Conservation (phyloP, 35 echinoderm and acorn worm species). For the Holothuria glaberrima region DNA sequence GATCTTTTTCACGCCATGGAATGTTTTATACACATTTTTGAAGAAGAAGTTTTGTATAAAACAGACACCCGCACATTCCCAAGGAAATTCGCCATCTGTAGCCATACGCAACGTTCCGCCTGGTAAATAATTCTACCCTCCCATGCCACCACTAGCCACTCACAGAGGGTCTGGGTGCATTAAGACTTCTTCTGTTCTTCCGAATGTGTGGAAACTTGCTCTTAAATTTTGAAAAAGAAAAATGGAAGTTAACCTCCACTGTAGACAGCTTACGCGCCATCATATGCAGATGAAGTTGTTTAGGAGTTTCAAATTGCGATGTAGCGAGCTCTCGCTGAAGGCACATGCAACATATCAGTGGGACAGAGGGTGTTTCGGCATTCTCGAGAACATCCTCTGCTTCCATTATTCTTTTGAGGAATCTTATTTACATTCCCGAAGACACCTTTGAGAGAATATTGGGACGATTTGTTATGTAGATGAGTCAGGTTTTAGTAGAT, state of each 20-base stretch:
- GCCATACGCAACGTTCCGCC: too few species aligned
- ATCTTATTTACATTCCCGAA: constrained; percentile 50
- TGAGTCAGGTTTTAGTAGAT: not conserved
- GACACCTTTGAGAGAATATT: constrained; percentile 40
- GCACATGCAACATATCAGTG: constrained; percentile 40
- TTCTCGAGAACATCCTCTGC: constrained; percentile 12
- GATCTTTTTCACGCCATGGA: too few species aligned
- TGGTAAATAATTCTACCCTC: too few species aligned
- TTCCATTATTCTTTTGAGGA: constrained; percentile 21
- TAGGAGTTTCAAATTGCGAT: constrained; percentile 29
- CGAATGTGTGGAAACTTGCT: too few species aligned
- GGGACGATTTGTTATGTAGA: constrained; percentile 50
- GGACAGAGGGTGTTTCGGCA: constrained; percentile 1
- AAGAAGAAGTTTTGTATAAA: too few species aligned
- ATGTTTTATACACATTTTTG: too few species aligned
- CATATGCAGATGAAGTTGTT: constrained; percentile 17
- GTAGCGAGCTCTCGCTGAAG: constrained; percentile 40
- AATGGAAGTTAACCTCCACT: not conserved
- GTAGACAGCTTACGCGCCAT: constrained; percentile 17
- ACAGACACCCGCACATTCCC: too few species aligned
- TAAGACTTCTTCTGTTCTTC: too few species aligned
- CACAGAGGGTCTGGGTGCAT: too few species aligned
- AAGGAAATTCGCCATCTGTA: too few species aligned
- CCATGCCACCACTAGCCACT: too few species aligned
- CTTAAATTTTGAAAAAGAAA: too few species aligned